A percentile compares a stretch with the other conserved stretches of the same genome.
Evolutionary conservation across 2,113 vertebrate species (phyloP).

Genomic region (Struthio camelus): DNA sequence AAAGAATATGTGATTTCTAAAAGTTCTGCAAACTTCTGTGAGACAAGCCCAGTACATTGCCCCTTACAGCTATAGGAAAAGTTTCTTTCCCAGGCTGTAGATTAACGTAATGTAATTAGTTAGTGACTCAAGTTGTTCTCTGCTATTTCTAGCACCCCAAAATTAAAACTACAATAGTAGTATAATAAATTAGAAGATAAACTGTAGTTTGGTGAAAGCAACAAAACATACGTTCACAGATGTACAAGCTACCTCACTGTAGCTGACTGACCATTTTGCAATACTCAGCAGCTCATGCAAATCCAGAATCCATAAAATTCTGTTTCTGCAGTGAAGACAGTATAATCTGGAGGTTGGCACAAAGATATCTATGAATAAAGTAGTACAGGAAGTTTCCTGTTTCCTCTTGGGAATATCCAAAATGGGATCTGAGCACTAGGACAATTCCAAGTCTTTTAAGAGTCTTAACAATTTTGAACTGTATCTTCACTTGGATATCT

Average conservation of each 20-base stretch:
- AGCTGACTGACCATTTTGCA: not conserved
- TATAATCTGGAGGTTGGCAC: not conserved
- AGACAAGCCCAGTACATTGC: not conserved
- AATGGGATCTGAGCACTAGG: not conserved
- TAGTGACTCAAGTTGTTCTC: not conserved
- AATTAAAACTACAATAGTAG: not conserved
- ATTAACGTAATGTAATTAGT: not conserved
- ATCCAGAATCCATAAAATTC: not conserved
- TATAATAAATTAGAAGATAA: not conserved
- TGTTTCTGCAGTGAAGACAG: not conserved
- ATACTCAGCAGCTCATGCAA: not conserved
- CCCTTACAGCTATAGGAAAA: not conserved
- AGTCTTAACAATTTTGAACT: not conserved
- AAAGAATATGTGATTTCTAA: not conserved
- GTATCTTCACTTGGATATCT: not conserved
- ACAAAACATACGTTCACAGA: not conserved
- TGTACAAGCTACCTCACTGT: not conserved
- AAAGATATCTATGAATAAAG: not conserved
- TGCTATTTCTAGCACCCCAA: not conserved
- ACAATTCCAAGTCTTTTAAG: not conserved
- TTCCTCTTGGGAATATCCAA: not conserved
- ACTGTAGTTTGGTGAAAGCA: not conserved
- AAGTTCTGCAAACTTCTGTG: not conserved
- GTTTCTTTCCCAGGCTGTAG: not conserved
- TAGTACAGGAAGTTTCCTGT: not conserved